These are phyloP conservation scores for Ceuthmochares aereus DNA, from an alignment of 2,113 vertebrate genomes.

Conservation along the genomic window DNA sequence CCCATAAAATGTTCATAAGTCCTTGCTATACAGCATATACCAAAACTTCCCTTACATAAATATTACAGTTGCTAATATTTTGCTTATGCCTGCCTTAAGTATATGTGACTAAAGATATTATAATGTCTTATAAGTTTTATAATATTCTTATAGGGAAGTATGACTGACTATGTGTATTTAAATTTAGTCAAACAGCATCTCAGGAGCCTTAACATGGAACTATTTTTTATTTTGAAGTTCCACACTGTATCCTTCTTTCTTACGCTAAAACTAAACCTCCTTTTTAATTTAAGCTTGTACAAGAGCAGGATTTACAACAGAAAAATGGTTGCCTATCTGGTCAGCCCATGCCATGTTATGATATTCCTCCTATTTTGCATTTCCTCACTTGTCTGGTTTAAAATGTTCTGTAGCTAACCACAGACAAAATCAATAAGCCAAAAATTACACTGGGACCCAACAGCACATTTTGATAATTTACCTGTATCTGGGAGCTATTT, in stretches of 20 bases:
- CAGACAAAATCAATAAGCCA: background rate
- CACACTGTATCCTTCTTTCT: background rate
- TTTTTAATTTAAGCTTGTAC: background rate
- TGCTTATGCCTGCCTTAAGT: background rate
- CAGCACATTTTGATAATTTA: background rate
- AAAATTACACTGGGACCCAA: background rate
- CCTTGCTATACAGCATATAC: background rate
- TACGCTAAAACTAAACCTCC: background rate
- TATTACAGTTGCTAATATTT: background rate
- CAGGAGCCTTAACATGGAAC: background rate
- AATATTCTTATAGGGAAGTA: background rate
- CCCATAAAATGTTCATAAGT: background rate
- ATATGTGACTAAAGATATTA: background rate
- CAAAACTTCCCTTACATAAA: background rate
- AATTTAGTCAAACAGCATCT: background rate
- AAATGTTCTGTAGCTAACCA: background rate
- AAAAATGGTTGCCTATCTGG: background rate
- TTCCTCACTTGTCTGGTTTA: background rate
- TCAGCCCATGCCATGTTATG: background rate
- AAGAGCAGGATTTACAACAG: background rate
- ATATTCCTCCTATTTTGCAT: background rate
- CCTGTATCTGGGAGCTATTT: background rate
- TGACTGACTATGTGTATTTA: background rate
- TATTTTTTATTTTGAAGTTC: background rate
- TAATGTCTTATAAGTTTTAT: background rate